These are phyloP conservation scores for Paedocypris sp. DNA, from an alignment of 2,113 vertebrate genomes.

Conservation along the genomic window DNA sequence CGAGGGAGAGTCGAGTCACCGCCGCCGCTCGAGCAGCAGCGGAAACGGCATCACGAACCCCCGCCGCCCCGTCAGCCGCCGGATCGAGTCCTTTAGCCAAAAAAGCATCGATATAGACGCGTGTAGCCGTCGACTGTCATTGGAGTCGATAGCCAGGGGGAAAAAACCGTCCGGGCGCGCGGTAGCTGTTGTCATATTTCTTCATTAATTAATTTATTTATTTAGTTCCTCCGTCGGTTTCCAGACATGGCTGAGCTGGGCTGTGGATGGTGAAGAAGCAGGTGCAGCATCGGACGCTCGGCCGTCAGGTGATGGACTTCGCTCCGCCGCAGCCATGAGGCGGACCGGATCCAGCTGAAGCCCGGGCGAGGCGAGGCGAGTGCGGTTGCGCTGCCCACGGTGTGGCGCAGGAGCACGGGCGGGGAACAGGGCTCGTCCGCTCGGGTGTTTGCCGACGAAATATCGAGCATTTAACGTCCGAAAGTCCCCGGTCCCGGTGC, in stretches of 20 bases:
- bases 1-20: slow-evolving; percentile 49
- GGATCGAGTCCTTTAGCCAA: slow-evolving; percentile 6
- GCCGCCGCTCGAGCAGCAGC: slow-evolving; percentile 32
- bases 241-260: slow-evolving; percentile 54
- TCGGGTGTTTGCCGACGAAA: not conserved
- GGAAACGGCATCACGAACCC: slow-evolving; percentile 22
- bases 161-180: slow-evolving; percentile 25
- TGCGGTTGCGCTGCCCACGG: slow-evolving; percentile 16
- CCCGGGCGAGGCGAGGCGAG: slow-evolving; percentile 29
- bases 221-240: not conserved
- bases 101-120: slow-evolving; percentile 6
- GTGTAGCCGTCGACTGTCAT: not conserved
- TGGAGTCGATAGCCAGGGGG: not conserved
- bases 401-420: slow-evolving; percentile 21
- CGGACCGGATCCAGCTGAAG: slow-evolving; percentile 33
- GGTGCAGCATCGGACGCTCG: slow-evolving; percentile 50
- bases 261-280: slow-evolving; percentile 56
- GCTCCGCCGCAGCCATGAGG: slow-evolving; percentile 14
- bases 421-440: slow-evolving; percentile 25
- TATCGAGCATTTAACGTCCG: not conserved
- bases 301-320: slow-evolving; percentile 44
- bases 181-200: slow-evolving; percentile 48
- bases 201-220: slow-evolving; percentile 31
- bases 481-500: not conserved
- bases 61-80: slow-evolving; percentile 10